phyloP scores from a whole-genome alignment of 2,113 vertebrate species.

The Cricetomys ansorgei region DNA sequence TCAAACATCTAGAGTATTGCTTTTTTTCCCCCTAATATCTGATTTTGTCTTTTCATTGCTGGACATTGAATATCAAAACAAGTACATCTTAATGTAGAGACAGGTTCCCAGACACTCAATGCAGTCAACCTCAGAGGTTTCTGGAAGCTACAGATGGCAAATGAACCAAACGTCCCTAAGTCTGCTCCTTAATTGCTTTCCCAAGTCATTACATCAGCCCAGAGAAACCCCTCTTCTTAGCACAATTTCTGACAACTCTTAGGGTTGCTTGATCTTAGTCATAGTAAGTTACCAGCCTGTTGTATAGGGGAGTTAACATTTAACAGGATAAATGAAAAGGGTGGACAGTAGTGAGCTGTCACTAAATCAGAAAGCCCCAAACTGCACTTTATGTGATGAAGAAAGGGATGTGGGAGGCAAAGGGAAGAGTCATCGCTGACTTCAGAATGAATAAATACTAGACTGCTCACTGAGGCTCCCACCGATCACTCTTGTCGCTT shows the following conservation, averaged over 20 bases:
- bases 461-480: not conserved
- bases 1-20: not conserved
- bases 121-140: slow-evolving; percentile 27
- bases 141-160: slow-evolving; percentile 11
- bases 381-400: not conserved
- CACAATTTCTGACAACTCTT: not conserved
- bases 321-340: not conserved
- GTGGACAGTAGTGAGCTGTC: not conserved
- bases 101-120: slow-evolving; percentile 22
- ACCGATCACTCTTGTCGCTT: not conserved
- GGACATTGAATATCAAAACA: not conserved
- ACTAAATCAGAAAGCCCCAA: not conserved
- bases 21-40: not conserved
- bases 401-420: not conserved
- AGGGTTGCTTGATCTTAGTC: not conserved
- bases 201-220: not conserved
- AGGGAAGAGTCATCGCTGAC: not conserved
- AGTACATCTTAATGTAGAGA: not conserved
- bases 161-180: not conserved
- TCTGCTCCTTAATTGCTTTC: not conserved
- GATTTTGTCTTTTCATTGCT: not conserved
- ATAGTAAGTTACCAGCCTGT: not conserved
- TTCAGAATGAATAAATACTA: not conserved
- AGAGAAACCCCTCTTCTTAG: slow-evolving; percentile 4
- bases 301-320: not conserved